A percentile compares a stretch with the other conserved stretches of the same genome.
These are phyloP conservation scores for Ditula angustiorana DNA, from an alignment of 2,888 invertebrate genomes.

Conservation along the genomic window DNA sequence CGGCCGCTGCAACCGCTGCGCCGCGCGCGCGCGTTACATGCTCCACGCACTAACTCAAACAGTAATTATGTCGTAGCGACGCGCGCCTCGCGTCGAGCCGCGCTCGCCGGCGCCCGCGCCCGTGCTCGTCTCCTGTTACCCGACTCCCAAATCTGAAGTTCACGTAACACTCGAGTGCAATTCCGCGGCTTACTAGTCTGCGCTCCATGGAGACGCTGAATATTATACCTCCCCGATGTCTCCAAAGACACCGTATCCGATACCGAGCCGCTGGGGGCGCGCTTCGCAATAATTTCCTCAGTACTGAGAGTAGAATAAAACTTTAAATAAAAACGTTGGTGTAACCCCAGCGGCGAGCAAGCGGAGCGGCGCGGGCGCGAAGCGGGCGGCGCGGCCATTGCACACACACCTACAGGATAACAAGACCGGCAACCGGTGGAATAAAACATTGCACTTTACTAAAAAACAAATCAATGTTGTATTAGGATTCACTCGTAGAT, in stretches of 20 bases:
- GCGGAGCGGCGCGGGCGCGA: conserved; percentile 53
- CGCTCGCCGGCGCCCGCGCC: conserved; percentile 53
- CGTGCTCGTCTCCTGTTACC: conserved; percentile 42
- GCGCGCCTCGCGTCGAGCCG: conserved; percentile 78
- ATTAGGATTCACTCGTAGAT: conserved; percentile 84
- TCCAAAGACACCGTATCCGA: conserved; percentile 33
- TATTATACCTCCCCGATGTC: conserved; percentile 40
- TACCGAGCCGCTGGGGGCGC: conserved; percentile 41
- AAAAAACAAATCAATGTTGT: conserved; percentile 85
- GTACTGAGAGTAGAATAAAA: conserved; percentile 45
- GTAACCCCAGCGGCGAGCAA: conserved; percentile 59
- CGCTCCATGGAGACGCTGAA: not conserved
- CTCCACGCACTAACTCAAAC: conserved; percentile 53
- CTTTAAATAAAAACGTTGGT: conserved; percentile 49
- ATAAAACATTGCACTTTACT: conserved; percentile 84
- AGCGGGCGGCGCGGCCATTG: conserved; percentile 66
- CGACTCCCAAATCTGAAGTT: conserved; percentile 8
- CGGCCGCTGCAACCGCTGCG: conserved; percentile 40
- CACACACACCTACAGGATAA: conserved; percentile 75
- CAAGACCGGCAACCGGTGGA: conserved; percentile 83
- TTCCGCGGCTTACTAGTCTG: not conserved
- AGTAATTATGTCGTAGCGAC: conserved; percentile 79
- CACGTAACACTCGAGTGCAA: not conserved
- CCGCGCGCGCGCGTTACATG: conserved; percentile 13
- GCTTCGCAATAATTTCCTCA: conserved; percentile 46